Conservation (phyloP, 2,113 vertebrate species). For the Hypomesus transpacificus region DNA sequence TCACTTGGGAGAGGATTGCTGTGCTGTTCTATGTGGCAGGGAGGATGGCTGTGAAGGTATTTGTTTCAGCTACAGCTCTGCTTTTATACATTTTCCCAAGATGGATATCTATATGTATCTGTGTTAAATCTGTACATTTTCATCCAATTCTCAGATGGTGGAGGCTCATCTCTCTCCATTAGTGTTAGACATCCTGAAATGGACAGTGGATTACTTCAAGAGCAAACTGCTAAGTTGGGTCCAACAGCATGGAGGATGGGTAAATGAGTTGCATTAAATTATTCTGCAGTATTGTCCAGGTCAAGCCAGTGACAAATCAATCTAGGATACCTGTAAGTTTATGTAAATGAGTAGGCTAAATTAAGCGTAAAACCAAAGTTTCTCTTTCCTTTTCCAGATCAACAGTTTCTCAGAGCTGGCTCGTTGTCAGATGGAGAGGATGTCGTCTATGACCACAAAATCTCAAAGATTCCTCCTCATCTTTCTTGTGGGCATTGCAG, state of each 20-base stretch:
- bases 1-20: constrained; percentile 46
- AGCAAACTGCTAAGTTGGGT: constrained; percentile 32
- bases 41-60: constrained; percentile 42
- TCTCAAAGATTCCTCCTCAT: not conserved
- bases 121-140: not conserved
- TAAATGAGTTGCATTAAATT: not conserved
- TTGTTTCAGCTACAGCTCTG: not conserved
- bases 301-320: too few relatives aligned
- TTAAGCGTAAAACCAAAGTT: not conserved
- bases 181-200: constrained; percentile 25
- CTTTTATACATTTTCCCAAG: too few relatives aligned
- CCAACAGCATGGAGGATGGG: constrained; percentile 37
- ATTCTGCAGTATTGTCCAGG: too few relatives aligned
- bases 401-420: constrained; percentile 10
- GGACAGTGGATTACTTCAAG: constrained; percentile 36
- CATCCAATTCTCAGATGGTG: constrained; percentile 22
- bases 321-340: too few relatives aligned
- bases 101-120: not conserved
- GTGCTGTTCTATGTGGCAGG: constrained; percentile 39
- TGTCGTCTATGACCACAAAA: not conserved
- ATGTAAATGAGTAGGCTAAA: too few relatives aligned
- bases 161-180: constrained; percentile 16
- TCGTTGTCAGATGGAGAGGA: not conserved
- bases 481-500: not conserved
- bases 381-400: not conserved